Percentiles rank a stretch among this genome's conserved stretches.
These are phyloP conservation scores for Indicator maculatus DNA, from an alignment of 2,113 vertebrate species.

Conservation along the genomic window DNA sequence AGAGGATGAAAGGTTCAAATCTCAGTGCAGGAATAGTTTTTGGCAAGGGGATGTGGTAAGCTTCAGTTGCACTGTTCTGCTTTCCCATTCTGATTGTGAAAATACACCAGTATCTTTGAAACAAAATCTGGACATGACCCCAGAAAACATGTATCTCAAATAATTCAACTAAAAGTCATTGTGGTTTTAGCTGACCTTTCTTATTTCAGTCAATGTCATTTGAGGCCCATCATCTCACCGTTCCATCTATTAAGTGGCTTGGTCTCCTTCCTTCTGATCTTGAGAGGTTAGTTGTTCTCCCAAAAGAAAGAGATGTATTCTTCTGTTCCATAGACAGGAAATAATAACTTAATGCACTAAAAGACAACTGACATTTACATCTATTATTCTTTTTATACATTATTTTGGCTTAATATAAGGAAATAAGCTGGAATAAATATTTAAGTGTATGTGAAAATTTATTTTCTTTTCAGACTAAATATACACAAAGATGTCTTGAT, in stretches of 20 bases:
- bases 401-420: neutral
- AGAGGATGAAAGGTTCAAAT: neutral
- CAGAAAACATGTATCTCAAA: neutral
- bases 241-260: conserved; percentile 93
- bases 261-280: conserved; percentile 97
- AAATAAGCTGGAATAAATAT: neutral
- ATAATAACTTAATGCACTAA: neutral
- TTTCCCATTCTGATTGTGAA: neutral
- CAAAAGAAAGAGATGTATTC: neutral
- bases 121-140: neutral
- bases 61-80: neutral
- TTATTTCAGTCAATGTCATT: conserved; percentile 93
- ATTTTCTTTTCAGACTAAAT: conserved; percentile 77
- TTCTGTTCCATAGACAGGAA: neutral
- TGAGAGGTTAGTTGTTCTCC: conserved; percentile 80
- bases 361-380: neutral
- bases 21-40: rapidly evolving
- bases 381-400: neutral
- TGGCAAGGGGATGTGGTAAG: neutral
- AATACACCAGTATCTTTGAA: neutral
- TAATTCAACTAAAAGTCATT: neutral
- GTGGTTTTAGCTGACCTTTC: neutral
- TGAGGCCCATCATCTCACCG: conserved; percentile 92
- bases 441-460: neutral
- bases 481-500: conserved; percentile 83